Conservation (phyloP, 2,113 vertebrate species). For the Carlito syrichta region DNA sequence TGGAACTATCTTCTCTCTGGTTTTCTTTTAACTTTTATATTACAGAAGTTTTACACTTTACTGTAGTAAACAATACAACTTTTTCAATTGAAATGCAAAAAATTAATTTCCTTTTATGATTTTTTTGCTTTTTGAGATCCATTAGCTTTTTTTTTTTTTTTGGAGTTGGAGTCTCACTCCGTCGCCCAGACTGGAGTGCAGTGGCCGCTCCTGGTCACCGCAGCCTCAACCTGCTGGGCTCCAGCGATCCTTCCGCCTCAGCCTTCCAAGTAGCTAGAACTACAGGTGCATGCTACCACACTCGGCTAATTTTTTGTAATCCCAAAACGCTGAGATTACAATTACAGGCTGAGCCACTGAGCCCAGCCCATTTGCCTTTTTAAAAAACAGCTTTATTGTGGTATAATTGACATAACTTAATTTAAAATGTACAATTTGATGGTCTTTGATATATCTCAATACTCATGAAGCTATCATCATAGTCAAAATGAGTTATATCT, state of each 20-base stretch:
- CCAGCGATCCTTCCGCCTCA: too few species aligned
- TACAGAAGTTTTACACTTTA: constrained; percentile 12
- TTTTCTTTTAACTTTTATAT: constrained; percentile 5
- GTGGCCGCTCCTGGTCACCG: too few species aligned
- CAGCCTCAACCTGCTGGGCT: too few species aligned
- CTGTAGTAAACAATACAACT: background rate
- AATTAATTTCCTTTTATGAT: background rate
- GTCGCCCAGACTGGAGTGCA: too few species aligned
- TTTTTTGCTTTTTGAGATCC: background rate
- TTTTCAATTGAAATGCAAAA: background rate
- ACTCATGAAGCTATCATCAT: background rate
- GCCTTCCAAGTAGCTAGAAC: too few species aligned
- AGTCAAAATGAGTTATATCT: background rate
- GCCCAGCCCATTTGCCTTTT: background rate
- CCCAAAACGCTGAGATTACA: too few species aligned
- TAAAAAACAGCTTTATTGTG: background rate
- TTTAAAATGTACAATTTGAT: constrained; percentile 7
- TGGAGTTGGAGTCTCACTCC: too few species aligned
- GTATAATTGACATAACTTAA: background rate
- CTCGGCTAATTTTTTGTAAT: too few species aligned
- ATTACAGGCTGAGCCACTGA: too few species aligned
- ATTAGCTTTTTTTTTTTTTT: too few species aligned
- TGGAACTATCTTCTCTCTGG: background rate
- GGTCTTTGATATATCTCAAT: background rate
- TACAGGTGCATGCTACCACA: too few species aligned